Percentiles rank a stretch among this genome's conserved stretches.
phyloP scores from a whole-genome alignment of 2,113 vertebrate genomes.

The Tonatia bakeri region DNA sequence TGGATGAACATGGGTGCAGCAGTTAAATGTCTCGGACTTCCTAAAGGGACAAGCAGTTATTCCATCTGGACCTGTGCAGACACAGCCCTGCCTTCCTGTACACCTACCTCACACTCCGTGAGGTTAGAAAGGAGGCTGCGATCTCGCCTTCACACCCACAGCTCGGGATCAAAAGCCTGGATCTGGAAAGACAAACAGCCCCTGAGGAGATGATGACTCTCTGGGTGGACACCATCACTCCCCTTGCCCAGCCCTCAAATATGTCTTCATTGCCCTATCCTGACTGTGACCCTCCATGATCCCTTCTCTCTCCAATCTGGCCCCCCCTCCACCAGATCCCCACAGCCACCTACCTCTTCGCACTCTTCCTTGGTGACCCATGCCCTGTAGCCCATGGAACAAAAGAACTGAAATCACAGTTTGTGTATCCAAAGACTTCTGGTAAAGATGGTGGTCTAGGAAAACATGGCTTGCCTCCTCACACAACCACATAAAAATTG shows the following conservation, averaged over 20 bases:
- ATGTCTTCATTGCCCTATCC: too few species aligned
- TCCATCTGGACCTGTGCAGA: background rate
- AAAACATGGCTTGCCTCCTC: too few species aligned
- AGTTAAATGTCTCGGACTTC: background rate
- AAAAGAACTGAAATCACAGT: background rate
- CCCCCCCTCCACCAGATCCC: rapidly evolving
- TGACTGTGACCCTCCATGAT: rapidly evolving
- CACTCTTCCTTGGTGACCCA: constrained; percentile 28
- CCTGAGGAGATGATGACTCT: background rate
- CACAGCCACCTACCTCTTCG: background rate
- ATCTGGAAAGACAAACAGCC: constrained; percentile 6
- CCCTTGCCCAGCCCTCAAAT: background rate
- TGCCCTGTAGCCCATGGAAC: background rate
- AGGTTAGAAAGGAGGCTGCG: too few species aligned
- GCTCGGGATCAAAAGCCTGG: constrained; percentile 22
- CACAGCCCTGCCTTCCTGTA: too few species aligned
- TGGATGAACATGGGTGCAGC: background rate
- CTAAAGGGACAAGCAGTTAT: background rate
- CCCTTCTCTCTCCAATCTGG: rapidly evolving
- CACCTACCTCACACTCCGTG: too few species aligned
- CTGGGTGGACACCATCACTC: rapidly evolving
- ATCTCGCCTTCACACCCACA: too few species aligned
- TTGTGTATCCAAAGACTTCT: background rate
- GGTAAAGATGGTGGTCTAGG: too few species aligned
- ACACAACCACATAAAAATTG: background rate